Conservation (phyloP, 2,113 vertebrate species). For the Oreotrochilus melanogaster region DNA sequence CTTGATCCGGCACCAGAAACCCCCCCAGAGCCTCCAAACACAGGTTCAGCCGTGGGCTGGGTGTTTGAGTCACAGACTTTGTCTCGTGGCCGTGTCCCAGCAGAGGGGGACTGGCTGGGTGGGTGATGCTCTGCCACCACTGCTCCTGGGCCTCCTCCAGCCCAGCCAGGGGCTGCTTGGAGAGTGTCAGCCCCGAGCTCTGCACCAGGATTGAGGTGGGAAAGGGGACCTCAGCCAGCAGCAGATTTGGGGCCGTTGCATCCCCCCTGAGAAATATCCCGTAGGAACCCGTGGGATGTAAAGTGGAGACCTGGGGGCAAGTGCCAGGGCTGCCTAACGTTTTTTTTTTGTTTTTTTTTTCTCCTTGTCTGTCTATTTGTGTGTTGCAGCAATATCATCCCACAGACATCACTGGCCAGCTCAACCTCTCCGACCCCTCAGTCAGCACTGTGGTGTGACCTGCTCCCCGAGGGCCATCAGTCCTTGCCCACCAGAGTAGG, state of each 20-base stretch:
- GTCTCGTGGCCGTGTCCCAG: neutral
- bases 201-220: neutral
- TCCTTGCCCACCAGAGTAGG: slow-evolving; percentile 25
- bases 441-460: slow-evolving; percentile 98
- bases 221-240: slow-evolving; percentile 14
- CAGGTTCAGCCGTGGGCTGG: slow-evolving; percentile 10
- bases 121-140: neutral
- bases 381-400: slow-evolving; percentile 97
- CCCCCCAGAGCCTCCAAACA: slow-evolving; percentile 44
- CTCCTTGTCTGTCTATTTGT: slow-evolving; percentile 85
- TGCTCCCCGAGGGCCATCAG: slow-evolving; percentile 67
- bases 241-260: neutral
- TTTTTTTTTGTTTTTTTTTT: neutral
- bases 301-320: neutral
- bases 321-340: slow-evolving; percentile 66
- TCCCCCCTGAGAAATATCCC: slow-evolving; percentile 9
- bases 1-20: slow-evolving; percentile 37
- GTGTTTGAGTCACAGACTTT: slow-evolving; percentile 29
- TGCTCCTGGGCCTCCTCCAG: neutral
- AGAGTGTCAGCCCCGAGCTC: slow-evolving; percentile 10
- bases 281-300: slow-evolving; percentile 14
- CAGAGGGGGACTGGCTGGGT: neutral
- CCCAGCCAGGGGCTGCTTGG: neutral
- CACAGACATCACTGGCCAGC: slow-evolving; percentile 97
- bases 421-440: slow-evolving; percentile 99